Evolutionary conservation across 2,113 vertebrate genomes (phyloP).

Genomic region (Diphyllodes magnificus): DNA sequence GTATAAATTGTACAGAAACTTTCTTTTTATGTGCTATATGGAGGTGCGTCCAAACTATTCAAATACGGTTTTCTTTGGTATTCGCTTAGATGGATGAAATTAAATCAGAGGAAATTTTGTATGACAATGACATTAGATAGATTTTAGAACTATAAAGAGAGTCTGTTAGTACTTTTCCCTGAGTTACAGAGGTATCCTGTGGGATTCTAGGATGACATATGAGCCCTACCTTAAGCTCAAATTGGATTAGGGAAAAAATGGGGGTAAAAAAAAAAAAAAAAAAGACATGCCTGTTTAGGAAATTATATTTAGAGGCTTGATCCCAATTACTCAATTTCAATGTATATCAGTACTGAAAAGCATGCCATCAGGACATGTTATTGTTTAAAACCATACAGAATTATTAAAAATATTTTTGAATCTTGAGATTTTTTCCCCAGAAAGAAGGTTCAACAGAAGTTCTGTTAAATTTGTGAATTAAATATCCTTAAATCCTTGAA

Average conservation of each 20-base stretch:
- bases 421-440: not conserved
- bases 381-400: not conserved
- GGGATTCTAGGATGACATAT: not conserved
- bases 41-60: not conserved
- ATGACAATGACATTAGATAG: not conserved
- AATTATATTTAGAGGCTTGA: not conserved
- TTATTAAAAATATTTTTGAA: not conserved
- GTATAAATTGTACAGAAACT: not conserved
- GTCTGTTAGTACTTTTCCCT: not conserved
- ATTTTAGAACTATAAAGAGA: not conserved
- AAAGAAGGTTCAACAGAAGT: not conserved
- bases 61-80: not conserved
- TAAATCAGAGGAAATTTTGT: not conserved
- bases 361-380: not conserved
- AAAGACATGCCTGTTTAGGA: not conserved
- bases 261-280: rapidly evolving
- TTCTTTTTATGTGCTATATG: not conserved
- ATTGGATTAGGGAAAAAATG: not conserved
- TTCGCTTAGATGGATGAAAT: not conserved
- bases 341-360: not conserved
- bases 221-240: not conserved
- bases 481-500: not conserved
- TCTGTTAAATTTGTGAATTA: not conserved
- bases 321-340: not conserved
- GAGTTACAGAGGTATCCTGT: not conserved